phyloP scores from a whole-genome alignment of 2,888 invertebrate genomes.

The Hybos culiciformis region DNA sequence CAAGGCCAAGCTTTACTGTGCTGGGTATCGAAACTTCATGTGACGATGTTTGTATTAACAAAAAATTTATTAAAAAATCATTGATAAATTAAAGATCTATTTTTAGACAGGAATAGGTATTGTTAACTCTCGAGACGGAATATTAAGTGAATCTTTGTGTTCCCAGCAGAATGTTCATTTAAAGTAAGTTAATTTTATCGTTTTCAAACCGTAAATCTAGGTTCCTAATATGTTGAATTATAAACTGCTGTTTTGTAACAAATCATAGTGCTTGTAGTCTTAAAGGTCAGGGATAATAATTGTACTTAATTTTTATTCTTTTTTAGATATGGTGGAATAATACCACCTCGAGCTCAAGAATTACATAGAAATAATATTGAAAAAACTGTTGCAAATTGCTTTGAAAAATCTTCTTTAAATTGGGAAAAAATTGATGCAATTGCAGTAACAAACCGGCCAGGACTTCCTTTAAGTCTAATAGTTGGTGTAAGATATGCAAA shows the following conservation, averaged over 20 bases:
- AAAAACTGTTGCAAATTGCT: conserved; percentile 50
- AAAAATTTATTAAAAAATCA: too few relatives aligned
- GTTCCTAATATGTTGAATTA: neutral
- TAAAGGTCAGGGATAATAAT: neutral
- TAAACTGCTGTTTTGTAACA: too few relatives aligned
- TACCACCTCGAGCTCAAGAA: conserved; percentile 72
- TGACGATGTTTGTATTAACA: too few relatives aligned
- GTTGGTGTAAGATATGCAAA: conserved; percentile 77
- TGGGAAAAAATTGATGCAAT: conserved; percentile 66
- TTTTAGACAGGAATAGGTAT: too few relatives aligned
- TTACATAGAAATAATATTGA: conserved; percentile 70
- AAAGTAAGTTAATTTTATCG: conserved; percentile 37
- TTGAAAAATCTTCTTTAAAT: conserved; percentile 44
- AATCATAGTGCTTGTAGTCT: too few relatives aligned
- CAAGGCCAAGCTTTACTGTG: too few relatives aligned
- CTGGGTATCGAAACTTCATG: too few relatives aligned
- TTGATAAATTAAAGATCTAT: too few relatives aligned
- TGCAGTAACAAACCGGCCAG: conserved; percentile 83
- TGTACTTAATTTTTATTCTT: neutral
- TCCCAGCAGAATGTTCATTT: conserved; percentile 69
- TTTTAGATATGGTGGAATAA: conserved; percentile 53
- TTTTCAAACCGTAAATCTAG: neutral
- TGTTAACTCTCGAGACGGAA: too few relatives aligned
- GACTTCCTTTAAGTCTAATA: conserved; percentile 50
- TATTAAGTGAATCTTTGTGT: conserved; percentile 66